Percentiles rank a stretch among this genome's conserved stretches.
Evolutionary conservation across 2,113 vertebrate genomes (phyloP).

Genomic region (Prolemur simus): DNA sequence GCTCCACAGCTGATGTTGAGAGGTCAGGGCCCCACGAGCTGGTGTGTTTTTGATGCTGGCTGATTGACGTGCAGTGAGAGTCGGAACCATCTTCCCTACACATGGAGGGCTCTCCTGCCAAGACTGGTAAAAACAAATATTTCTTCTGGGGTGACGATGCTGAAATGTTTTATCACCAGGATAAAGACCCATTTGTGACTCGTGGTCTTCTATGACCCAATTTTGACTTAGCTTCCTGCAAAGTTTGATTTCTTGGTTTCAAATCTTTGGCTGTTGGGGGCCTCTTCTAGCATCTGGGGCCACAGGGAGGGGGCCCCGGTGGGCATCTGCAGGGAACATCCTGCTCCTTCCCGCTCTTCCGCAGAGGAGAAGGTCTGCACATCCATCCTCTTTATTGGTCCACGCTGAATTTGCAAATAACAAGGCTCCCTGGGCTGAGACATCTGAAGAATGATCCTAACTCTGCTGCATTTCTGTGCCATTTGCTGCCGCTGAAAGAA

Average conservation of each 20-base stretch:
- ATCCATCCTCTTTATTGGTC: background rate
- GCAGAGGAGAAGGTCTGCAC: background rate
- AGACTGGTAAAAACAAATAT: background rate
- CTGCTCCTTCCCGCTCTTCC: too few species aligned
- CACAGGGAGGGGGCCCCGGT: rapidly evolving
- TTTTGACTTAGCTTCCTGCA: background rate
- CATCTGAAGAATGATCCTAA: background rate
- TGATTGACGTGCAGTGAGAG: background rate
- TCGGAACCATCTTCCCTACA: rapidly evolving
- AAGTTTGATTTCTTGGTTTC: background rate
- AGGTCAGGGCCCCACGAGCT: rapidly evolving
- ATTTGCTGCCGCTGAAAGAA: background rate
- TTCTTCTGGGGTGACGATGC: background rate
- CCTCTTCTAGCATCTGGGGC: background rate
- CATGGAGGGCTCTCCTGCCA: background rate
- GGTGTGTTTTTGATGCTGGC: background rate
- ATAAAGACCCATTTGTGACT: background rate
- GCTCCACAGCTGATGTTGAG: background rate
- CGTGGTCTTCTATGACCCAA: background rate
- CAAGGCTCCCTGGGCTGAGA: background rate
- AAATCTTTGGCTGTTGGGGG: background rate
- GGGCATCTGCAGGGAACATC: background rate
- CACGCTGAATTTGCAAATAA: background rate
- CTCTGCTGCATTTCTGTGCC: background rate
- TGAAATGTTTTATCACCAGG: background rate